Evolutionary conservation across 2,888 invertebrate genomes (phyloP).

Genomic region (Eupithecia centaureata): DNA sequence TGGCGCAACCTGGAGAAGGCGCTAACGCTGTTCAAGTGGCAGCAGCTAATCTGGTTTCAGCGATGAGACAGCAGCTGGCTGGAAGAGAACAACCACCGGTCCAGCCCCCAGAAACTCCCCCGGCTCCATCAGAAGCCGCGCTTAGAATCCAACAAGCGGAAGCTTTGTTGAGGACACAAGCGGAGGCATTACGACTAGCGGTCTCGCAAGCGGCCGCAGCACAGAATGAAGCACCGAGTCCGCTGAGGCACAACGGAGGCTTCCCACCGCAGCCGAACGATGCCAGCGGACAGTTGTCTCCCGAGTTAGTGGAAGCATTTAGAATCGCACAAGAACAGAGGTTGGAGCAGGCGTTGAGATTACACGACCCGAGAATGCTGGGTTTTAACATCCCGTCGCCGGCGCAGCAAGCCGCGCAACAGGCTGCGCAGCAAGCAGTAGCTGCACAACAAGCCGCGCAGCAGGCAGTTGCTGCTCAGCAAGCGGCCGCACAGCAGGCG

Average conservation of each 20-base stretch:
- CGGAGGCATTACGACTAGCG: constrained; percentile 92
- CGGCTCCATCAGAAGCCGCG: constrained; percentile 91
- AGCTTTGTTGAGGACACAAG: constrained; percentile 91
- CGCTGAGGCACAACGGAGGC: constrained; percentile 78
- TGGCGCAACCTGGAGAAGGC: constrained; percentile 85
- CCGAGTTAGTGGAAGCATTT: constrained; percentile 88
- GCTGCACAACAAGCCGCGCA: constrained; percentile 56
- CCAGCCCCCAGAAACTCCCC: constrained; percentile 90
- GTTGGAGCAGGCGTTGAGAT: constrained; percentile 91
- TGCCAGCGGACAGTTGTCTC: constrained; percentile 85
- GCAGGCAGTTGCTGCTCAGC: constrained; percentile 53
- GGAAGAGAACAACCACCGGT: constrained; percentile 78
- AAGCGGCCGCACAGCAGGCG: constrained; percentile 53
- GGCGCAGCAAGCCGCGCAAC: constrained; percentile 74
- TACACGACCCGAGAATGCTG: constrained; percentile 92
- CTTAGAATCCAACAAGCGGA: constrained; percentile 91
- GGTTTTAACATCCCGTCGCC: constrained; percentile 87
- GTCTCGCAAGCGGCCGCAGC: constrained; percentile 88
- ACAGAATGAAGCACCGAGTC: constrained; percentile 72
- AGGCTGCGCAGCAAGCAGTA: constrained; percentile 63
- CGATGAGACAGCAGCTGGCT: constrained; percentile 86
- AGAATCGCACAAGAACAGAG: constrained; percentile 90
- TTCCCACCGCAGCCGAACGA: constrained; percentile 73
- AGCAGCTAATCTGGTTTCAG: constrained; percentile 89
- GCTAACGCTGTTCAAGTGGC: constrained; percentile 88